Conservation (phyloP, 2,888 invertebrate genomes). For the Tricholauxania praeusta region DNA sequence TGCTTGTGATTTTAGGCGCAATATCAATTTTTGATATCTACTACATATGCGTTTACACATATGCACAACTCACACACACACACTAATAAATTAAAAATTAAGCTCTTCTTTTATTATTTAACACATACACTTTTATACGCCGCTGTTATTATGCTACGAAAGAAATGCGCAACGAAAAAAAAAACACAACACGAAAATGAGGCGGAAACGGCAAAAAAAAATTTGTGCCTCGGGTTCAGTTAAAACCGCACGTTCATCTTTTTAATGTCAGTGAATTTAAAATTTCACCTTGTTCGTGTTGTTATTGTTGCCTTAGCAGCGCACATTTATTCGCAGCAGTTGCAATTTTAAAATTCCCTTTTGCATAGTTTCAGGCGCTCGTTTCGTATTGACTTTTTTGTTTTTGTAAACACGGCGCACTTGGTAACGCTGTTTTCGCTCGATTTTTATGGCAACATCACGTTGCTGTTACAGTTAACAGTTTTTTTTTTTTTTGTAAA, state of each 20-base stretch:
- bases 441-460: neutral
- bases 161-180: no score
- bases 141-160: no score
- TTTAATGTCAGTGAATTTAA: slow-evolving; percentile 12
- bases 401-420: slow-evolving; percentile 1
- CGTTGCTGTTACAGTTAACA: neutral
- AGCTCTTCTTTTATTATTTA: no score
- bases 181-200: no score
- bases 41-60: no score
- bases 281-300: neutral
- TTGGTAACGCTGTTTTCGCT: no score
- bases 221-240: neutral
- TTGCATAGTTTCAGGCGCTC: slow-evolving; percentile 8
- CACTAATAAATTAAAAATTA: no score
- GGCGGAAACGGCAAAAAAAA: neutral
- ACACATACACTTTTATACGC: no score
- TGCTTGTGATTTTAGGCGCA: no score
- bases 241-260: slow-evolving; percentile 11
- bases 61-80: no score
- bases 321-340: neutral
- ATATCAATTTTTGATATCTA: no score
- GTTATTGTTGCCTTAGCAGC: neutral
- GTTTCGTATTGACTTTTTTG: neutral
- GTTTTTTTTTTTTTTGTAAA: no score
- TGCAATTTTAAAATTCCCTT: neutral